Percentiles rank a stretch among this genome's conserved stretches.
Conservation (phyloP, 92 coral and sea anemone species). For the Pocillopora grandis region DNA sequence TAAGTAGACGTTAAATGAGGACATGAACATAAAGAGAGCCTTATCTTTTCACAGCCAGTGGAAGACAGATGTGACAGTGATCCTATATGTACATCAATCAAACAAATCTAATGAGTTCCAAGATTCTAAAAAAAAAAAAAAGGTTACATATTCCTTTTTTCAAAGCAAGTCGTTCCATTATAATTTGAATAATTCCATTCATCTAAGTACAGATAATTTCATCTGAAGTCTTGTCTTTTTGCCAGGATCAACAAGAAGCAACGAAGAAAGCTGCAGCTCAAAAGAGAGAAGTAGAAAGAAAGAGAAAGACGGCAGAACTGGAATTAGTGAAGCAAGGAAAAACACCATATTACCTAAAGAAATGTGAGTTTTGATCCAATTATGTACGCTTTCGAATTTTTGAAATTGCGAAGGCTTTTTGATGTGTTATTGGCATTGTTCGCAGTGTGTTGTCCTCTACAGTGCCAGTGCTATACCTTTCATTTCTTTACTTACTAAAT, state of each 20-base stretch:
- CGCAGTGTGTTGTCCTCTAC: no score
- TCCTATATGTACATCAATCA: no score
- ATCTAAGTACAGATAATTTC: not conserved
- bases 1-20: no score
- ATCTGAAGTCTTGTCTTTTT: not conserved
- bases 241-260: constrained; percentile 78
- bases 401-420: no score
- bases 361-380: constrained; percentile 60
- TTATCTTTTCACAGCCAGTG: no score
- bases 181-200: not conserved
- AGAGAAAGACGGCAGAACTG: constrained; percentile 78
- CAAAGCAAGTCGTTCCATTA: no score
- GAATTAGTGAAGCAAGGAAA: constrained; percentile 93
- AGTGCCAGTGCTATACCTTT: not conserved
- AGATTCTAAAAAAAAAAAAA: no score
- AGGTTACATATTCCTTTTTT: no score
- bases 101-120: no score
- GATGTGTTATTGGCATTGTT: not conserved
- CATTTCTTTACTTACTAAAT: not conserved
- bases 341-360: constrained; percentile 89
- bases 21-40: no score
- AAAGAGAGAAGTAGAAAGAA: constrained; percentile 62
- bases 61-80: no score
- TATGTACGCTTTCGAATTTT: no score
- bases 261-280: constrained; percentile 51